Conservation (phyloP, 2,113 vertebrate species). For the Phyllostomus discolor region DNA sequence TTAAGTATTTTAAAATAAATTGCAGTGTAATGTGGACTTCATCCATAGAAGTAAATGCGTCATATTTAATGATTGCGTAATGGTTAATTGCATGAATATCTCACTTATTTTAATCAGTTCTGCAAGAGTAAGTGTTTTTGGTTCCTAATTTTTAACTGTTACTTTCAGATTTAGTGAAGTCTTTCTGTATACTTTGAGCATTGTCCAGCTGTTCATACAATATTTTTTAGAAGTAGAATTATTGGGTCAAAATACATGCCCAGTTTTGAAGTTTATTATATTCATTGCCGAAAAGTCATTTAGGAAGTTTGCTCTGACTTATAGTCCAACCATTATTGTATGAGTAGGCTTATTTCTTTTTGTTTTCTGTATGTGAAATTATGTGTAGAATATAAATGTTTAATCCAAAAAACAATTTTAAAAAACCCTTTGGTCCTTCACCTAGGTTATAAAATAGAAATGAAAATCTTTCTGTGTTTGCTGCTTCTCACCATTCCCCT, state of each 20-base stretch:
- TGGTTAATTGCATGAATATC: background rate
- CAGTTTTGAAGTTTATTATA: conserved; percentile 16
- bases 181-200: background rate
- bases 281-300: background rate
- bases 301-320: background rate
- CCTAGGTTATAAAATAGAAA: background rate
- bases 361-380: conserved; percentile 24
- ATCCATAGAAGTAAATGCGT: background rate
- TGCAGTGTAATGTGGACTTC: background rate
- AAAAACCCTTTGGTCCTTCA: background rate
- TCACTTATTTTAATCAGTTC: background rate
- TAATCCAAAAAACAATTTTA: background rate
- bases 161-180: conserved; percentile 14
- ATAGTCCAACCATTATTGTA: background rate
- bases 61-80: background rate
- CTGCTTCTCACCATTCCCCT: background rate
- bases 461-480: background rate
- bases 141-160: conserved; percentile 1
- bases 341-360: background rate
- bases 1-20: background rate
- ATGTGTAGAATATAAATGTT: background rate
- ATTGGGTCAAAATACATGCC: background rate
- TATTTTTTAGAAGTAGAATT: conserved; percentile 10
- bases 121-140: background rate
- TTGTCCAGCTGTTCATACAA: background rate